phyloP scores from a whole-genome alignment of 2,113 vertebrate genomes.

The Phyllopteryx taeniolatus region DNA sequence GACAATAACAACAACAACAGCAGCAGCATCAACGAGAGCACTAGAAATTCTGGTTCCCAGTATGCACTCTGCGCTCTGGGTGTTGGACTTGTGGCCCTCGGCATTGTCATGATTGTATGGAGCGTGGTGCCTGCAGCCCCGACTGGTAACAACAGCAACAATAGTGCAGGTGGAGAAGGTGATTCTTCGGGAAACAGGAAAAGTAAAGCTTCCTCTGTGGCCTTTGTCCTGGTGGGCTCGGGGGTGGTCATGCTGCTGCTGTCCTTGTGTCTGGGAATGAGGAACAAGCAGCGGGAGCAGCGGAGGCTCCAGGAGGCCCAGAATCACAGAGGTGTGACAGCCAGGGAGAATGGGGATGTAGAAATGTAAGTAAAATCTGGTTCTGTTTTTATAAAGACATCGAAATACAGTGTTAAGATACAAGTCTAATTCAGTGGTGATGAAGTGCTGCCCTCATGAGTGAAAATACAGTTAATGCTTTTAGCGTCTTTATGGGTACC shows the following conservation, averaged over 20 bases:
- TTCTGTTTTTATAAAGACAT: neutral
- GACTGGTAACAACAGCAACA: constrained; percentile 67
- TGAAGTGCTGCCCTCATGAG: neutral
- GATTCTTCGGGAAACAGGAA: constrained; percentile 10
- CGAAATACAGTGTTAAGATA: neutral
- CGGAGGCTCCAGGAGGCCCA: constrained; percentile 53
- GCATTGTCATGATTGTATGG: constrained; percentile 95
- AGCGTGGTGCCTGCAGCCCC: constrained; percentile 79
- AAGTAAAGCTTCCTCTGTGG: constrained; percentile 86
- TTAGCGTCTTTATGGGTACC: neutral
- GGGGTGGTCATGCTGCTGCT: constrained; percentile 84
- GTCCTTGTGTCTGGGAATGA: constrained; percentile 84
- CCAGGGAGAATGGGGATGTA: constrained; percentile 25
- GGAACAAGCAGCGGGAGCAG: constrained; percentile 79
- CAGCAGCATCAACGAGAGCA: constrained; percentile 41
- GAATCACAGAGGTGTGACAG: constrained; percentile 6
- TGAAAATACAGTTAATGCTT: neutral
- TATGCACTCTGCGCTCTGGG: constrained; percentile 91
- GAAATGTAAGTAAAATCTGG: constrained; percentile 50
- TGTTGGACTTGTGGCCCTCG: constrained; percentile 86
- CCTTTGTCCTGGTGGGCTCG: constrained; percentile 85
- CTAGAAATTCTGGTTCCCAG: constrained; percentile 80
- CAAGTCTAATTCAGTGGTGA: neutral
- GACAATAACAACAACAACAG: constrained; percentile 34
- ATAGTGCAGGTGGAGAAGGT: neutral